These are phyloP conservation scores for Neoarius graeffei DNA, from an alignment of 2,113 vertebrate species.

Conservation along the genomic window DNA sequence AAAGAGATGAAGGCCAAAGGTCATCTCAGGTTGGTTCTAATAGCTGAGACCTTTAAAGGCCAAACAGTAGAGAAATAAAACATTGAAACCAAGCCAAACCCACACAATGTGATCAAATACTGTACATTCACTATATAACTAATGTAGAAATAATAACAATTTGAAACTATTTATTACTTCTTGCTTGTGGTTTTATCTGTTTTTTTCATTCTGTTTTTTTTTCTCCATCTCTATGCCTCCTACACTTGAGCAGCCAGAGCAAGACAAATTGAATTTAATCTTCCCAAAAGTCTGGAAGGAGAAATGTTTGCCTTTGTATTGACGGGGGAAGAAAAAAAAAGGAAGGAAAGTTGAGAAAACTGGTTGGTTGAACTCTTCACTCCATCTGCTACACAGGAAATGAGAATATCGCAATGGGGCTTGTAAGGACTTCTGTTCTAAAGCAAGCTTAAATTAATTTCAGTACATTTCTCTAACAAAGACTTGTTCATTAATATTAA, in stretches of 20 bases:
- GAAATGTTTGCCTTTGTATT: conserved; percentile 21
- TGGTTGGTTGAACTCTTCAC: conserved; percentile 16
- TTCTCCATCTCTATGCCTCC: neutral
- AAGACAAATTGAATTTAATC: conserved; percentile 37
- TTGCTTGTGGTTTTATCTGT: neutral
- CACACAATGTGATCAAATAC: neutral
- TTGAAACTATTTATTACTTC: neutral
- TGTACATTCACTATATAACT: neutral
- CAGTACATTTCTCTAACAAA: neutral
- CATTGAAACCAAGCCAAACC: neutral
- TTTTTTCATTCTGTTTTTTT: neutral
- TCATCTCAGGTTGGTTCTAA: neutral
- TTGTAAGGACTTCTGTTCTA: neutral
- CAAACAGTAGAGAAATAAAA: neutral
- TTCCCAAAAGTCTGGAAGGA: conserved; percentile 23
- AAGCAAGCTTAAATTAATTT: neutral
- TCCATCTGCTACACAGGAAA: conserved; percentile 9
- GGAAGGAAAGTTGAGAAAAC: conserved; percentile 12
- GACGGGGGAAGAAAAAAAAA: neutral
- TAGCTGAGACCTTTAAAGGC: neutral
- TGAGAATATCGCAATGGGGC: neutral
- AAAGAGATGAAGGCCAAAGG: neutral
- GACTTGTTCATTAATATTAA: neutral
- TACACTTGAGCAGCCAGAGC: neutral
- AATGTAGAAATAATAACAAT: neutral